Conservation (phyloP, 2,113 vertebrate species). For the Paramisgurnus dabryanus region DNA sequence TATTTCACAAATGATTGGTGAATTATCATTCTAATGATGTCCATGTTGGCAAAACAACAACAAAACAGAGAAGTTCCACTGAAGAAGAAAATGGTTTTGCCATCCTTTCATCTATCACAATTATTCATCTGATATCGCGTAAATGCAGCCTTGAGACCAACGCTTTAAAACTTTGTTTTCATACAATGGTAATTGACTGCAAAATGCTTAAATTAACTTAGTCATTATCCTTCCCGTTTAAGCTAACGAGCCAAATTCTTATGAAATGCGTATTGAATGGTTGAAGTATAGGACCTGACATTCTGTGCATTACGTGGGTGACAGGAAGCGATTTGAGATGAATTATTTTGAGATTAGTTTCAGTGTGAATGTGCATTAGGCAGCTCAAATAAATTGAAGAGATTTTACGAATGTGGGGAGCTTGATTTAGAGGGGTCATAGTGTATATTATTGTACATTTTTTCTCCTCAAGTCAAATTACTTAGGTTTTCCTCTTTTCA, state of each 20-base stretch:
- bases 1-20: neutral
- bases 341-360: conserved; percentile 24
- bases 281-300: conserved; percentile 20
- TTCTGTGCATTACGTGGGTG: conserved; percentile 24
- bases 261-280: conserved; percentile 26
- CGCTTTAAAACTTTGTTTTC: conserved; percentile 8
- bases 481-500: no score
- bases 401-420: neutral
- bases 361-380: neutral
- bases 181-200: conserved; percentile 18
- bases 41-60: neutral
- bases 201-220: conserved; percentile 19
- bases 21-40: neutral
- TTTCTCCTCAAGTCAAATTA: no score
- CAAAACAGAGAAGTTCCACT: neutral
- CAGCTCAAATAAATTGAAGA: neutral
- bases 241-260: conserved; percentile 21
- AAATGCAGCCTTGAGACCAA: conserved; percentile 6
- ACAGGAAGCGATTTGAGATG: conserved; percentile 22
- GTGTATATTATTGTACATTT: no score
- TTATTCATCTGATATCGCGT: neutral
- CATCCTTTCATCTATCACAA: conserved; percentile 27
- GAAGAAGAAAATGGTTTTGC: conserved; percentile 34
- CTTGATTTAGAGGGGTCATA: neutral
- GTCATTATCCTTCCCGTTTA: conserved; percentile 25